Base-by-base conservation (phyloP, 2,113 vertebrate genomes). In the Zosterops japonicus region DNA sequence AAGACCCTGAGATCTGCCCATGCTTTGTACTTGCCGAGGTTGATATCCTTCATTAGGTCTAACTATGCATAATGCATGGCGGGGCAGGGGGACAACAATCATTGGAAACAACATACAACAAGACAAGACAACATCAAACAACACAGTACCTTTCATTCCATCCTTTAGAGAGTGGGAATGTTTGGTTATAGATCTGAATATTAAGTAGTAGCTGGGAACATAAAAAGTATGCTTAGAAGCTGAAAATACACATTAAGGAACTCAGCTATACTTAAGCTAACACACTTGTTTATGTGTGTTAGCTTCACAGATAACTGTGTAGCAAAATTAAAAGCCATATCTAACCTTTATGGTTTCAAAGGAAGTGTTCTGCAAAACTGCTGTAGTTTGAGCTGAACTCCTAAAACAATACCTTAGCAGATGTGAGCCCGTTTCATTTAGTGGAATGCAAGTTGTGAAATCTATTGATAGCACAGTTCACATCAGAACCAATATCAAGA, bases 81-180 rank as follows among this genome's bases (percentile, higher is more conserved):
- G 16, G 16, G 6, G 27, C 8, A 12, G 5, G 11, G 31, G 28
- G 10, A 25, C 0, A 0, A 12, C 27, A 31, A 3, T 46, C 7
- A 10, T 29, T 75, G 23, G 17, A 88, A 87, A 61, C 16, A 67
- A 47, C 27, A 33, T 59, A 18, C 42, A 57, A 25, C 3, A 70
- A 47, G 31, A 64, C 3, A 67, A 71, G 22, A 64, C 13, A 41
- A 14, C 1, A 4, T 42, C 25, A 80, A 78, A 65, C 4, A 36
- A 13, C 52, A 39, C 16, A 49, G 20, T 39, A 33, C 46, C 3
- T 90, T 88, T 77, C 16, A 29, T 44, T 79, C 19, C 22, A 27
- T 74, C 27, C 9, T 85, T 87, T 71, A 77, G 35, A 52, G 14
- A 61, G 7, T 11, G 49, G 6, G 31, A 47, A 59, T 61, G 11